Evolutionary conservation across 2,888 invertebrate genomes (phyloP).

Genomic region (Brachylomia viminalis): DNA sequence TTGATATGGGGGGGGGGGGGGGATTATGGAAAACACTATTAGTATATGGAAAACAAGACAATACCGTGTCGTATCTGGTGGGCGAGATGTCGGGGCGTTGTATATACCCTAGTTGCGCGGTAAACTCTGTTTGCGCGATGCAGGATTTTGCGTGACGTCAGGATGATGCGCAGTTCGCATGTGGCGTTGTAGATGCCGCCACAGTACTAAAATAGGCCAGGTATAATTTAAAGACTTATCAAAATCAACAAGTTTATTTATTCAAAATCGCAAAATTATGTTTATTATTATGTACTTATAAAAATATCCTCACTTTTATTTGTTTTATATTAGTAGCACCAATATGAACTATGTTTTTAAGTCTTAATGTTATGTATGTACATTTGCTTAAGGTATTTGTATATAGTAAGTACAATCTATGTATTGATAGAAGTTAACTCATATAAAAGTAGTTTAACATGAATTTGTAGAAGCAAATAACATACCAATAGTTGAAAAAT

Average conservation of each 20-base stretch:
- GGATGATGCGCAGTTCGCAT: too few species aligned
- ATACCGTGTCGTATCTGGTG: too few species aligned
- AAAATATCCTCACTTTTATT: constrained; percentile 64
- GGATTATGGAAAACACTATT: too few species aligned
- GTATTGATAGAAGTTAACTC: constrained; percentile 11
- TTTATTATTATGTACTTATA: constrained; percentile 58
- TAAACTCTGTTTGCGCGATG: too few species aligned
- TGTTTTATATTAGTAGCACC: constrained; percentile 72
- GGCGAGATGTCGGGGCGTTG: too few species aligned
- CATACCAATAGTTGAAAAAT: constrained; percentile 12
- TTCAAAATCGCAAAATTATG: constrained; percentile 54
- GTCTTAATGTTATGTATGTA: constrained; percentile 60
- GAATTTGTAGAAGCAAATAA: constrained; percentile 5
- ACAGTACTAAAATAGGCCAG: background rate
- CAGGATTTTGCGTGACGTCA: too few species aligned
- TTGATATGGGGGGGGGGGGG: too few species aligned
- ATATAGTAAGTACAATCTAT: constrained; percentile 49
- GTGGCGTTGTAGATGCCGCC: too few species aligned
- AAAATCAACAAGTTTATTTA: constrained; percentile 66
- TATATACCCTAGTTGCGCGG: too few species aligned
- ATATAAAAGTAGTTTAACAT: constrained; percentile 11
- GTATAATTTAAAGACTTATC: constrained; percentile 27
- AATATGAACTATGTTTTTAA: constrained; percentile 68
- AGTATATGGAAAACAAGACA: too few species aligned
- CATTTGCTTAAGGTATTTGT: constrained; percentile 42